phyloP scores from a whole-genome alignment of 1,140 invertebrate species.

The Eufriesea mexicana region DNA sequence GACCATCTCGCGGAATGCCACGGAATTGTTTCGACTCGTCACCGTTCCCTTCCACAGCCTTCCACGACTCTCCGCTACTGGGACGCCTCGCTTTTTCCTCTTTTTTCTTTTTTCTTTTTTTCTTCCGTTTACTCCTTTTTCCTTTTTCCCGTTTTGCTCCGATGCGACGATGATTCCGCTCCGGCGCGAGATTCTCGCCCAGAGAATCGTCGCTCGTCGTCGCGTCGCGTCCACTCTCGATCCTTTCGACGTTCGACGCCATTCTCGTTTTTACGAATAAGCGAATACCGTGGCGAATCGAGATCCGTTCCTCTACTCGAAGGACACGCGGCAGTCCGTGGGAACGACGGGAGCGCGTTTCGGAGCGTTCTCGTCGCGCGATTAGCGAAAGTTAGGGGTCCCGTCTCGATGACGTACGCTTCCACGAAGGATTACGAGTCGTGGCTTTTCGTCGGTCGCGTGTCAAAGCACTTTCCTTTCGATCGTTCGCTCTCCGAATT shows the following conservation, averaged over 20 bases:
- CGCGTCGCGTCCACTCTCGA: not conserved
- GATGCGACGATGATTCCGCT: not conserved
- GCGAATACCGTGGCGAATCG: too few species aligned
- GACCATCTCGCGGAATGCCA: constrained; percentile 32
- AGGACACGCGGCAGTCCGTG: too few species aligned
- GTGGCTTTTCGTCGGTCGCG: constrained; percentile 8
- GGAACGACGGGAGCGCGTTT: too few species aligned
- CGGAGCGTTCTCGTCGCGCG: not conserved
- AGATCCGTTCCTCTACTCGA: too few species aligned
- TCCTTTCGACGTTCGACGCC: too few species aligned
- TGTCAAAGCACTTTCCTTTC: constrained; percentile 53
- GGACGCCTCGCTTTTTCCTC: not conserved
- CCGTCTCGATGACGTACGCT: not conserved
- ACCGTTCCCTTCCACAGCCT: not conserved
- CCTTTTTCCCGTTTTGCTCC: not conserved
- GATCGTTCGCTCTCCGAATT: not conserved
- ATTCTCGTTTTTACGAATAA: too few species aligned
- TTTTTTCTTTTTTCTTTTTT: not conserved
- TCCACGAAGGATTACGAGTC: constrained; percentile 31
- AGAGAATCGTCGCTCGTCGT: not conserved
- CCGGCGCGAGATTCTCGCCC: not conserved
- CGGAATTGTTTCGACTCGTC: constrained; percentile 27
- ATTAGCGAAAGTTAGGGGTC: constrained; percentile 49
- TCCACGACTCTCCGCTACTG: not conserved
- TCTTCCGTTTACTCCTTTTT: not conserved